Base-by-base conservation (phyloP, 2,113 vertebrate species). In the Bagarius yarrelli region DNA sequence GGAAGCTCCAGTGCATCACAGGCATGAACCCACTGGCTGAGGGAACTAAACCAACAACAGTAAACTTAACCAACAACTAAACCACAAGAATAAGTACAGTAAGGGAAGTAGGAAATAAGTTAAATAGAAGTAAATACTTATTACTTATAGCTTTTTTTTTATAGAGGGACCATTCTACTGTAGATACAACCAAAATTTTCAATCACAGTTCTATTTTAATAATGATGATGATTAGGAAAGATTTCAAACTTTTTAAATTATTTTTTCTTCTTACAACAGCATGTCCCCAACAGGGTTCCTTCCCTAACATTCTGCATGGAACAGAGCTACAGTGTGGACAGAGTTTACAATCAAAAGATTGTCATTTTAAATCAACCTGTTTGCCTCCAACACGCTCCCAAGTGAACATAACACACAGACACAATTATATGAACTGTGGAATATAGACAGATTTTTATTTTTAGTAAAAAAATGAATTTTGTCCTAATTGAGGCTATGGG, bases 21-120 rank as follows among this genome's bases (percentile, higher is more conserved):
- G 0, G 94, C 96, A 0, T 97, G 97, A 79, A 99, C 98, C 98
- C 98, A 99, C 89, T 95, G 96, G 89, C 98, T 98, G 77, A 99
- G 88, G 2, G 98, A 99, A 88, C 98, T 99, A 88, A 0, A 72
- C 27, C 44, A 74, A 80, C 13, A 27, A 71, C 66, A 59, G 44
- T 47, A 47, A 47, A 47, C 44, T 11, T 40, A 8, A 80, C 19
- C 19, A 47, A 13, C 1, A 47, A 59, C 30, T 52, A 74, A 47
- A 40, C 3, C 8, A 11, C 44, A 5, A n/a, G n/a, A n/a, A 11
- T 11, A 47, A 47, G 44, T 47, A 47, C 44, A 47, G 44, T 47
- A 47, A 47, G n/a, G n/a, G n/a, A 47, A 4, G 36, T 40, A 40
- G 36, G 36, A 47, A 47, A 47, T 47, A 47, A 47, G 9, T 9